Percentiles rank a stretch among this genome's conserved stretches.
phyloP scores from a whole-genome alignment of 53 echinoderm and acorn worm species.

The Mesocentrotus franciscanus region DNA sequence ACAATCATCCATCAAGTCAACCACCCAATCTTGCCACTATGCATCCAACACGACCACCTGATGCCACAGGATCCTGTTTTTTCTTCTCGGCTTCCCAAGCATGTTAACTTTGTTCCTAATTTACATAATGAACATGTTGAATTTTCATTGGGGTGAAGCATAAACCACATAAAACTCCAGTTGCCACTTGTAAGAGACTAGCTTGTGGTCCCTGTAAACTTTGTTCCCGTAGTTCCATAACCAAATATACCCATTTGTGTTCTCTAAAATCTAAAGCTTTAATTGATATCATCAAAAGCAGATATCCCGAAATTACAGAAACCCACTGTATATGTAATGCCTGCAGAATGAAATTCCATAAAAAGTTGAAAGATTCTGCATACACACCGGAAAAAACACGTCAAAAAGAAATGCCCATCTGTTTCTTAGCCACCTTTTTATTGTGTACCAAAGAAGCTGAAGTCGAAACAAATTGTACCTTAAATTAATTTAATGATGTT shows the following conservation, averaged over 20 bases:
- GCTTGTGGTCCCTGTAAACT: slow-evolving; percentile 44
- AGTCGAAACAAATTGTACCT: neutral
- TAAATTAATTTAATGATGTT: slow-evolving; percentile 33
- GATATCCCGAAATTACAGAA: neutral
- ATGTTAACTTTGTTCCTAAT: no score
- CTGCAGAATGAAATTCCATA: neutral
- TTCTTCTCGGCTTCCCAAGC: no score
- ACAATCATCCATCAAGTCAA: no score
- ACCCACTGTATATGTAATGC: slow-evolving; percentile 44
- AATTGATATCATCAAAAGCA: slow-evolving; percentile 8
- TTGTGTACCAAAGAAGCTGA: slow-evolving; percentile 24
- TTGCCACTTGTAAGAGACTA: neutral
- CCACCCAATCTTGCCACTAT: no score
- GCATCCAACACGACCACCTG: no score
- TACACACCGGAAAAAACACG: no score
- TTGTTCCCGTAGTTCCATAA: neutral
- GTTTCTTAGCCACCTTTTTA: neutral
- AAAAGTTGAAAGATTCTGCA: slow-evolving; percentile 17
- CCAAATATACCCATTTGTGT: slow-evolving; percentile 12
- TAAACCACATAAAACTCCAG: neutral
- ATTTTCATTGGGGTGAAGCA: slow-evolving; percentile 11
- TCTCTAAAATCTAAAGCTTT: neutral
- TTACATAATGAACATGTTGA: neutral
- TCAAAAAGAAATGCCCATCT: neutral
- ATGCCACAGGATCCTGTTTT: no score